Conservation (phyloP, 30 jellyfish, hydroid and myxozoan species). For the Sanderia malayensis region DNA sequence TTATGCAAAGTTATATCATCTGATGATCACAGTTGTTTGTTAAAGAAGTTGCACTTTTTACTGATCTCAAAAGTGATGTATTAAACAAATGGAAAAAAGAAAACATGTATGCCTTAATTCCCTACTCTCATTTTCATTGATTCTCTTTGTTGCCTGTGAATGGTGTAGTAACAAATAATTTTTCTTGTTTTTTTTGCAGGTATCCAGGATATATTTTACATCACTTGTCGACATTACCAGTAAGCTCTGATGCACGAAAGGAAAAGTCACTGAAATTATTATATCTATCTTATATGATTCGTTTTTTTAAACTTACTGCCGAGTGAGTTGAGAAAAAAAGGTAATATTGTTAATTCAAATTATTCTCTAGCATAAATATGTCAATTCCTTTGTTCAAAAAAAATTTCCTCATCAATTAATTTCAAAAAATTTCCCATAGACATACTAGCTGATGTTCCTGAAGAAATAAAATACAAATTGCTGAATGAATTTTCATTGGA, state of each 20-base stretch:
- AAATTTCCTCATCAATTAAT: too few relatives aligned
- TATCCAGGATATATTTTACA: conserved; percentile 48
- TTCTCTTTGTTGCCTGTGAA: too few relatives aligned
- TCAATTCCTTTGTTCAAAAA: too few relatives aligned
- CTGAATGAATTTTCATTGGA: conserved; percentile 42
- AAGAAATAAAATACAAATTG: conserved; percentile 14
- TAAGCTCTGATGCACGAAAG: conserved; percentile 24
- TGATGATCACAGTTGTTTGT: conserved; percentile 21
- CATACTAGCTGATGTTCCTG: conserved; percentile 36
- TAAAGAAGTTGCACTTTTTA: conserved; percentile 27
- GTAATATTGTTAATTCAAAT: too few relatives aligned
- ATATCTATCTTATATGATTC: conserved; percentile 48
- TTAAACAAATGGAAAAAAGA: conserved; percentile 29
- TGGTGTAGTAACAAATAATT: too few relatives aligned
- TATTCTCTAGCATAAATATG: too few relatives aligned
- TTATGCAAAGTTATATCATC: conserved; percentile 28
- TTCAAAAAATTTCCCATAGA: neutral
- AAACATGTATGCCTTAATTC: conserved; percentile 26
- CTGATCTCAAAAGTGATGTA: conserved; percentile 1
- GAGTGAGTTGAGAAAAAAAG: conserved; percentile 42
- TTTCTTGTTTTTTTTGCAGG: conserved; percentile 11
- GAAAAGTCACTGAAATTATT: conserved; percentile 15
- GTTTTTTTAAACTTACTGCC: conserved; percentile 40
- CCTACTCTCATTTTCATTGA: too few relatives aligned
- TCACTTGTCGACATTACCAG: conserved; percentile 35